A percentile compares a stretch with the other conserved stretches of the same genome.
Conservation (phyloP, 2,888 invertebrate species). For the Nudaria mundana region DNA sequence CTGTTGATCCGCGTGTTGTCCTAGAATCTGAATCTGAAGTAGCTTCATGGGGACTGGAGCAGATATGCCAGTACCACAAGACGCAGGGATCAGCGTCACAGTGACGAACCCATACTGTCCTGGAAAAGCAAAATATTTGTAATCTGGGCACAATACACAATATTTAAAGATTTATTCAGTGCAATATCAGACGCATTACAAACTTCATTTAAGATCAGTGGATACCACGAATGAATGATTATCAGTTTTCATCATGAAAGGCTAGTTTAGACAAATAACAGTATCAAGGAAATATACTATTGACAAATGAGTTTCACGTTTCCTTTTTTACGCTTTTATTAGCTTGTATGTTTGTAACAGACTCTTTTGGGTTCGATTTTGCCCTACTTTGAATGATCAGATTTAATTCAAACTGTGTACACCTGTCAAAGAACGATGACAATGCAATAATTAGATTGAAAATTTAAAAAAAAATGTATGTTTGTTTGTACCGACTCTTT, state of each 20-base stretch:
- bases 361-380: no score
- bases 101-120: slow-evolving; percentile 99
- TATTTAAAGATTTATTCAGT: background rate
- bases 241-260: slow-evolving; percentile 72
- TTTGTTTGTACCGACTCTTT: no score
- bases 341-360: no score
- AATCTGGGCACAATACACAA: background rate
- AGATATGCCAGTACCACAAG: slow-evolving; percentile 99
- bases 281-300: background rate
- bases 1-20: slow-evolving; percentile 99
- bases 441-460: no score
- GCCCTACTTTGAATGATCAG: no score
- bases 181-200: slow-evolving; percentile 69
- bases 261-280: no score
- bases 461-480: no score
- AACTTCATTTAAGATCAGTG: slow-evolving; percentile 83
- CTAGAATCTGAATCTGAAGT: slow-evolving; percentile 98
- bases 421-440: no score
- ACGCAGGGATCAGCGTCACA: slow-evolving; percentile 98
- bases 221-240: slow-evolving; percentile 87
- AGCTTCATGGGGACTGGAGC: slow-evolving; percentile 99
- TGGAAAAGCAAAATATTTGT: slow-evolving; percentile 65
- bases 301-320: no score
- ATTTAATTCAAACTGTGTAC: no score
- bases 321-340: no score